Percentiles rank a stretch among this genome's conserved stretches.
These are phyloP conservation scores for Leptodactylus fuscus DNA, from an alignment of 2,113 vertebrate species.

Conservation along the genomic window DNA sequence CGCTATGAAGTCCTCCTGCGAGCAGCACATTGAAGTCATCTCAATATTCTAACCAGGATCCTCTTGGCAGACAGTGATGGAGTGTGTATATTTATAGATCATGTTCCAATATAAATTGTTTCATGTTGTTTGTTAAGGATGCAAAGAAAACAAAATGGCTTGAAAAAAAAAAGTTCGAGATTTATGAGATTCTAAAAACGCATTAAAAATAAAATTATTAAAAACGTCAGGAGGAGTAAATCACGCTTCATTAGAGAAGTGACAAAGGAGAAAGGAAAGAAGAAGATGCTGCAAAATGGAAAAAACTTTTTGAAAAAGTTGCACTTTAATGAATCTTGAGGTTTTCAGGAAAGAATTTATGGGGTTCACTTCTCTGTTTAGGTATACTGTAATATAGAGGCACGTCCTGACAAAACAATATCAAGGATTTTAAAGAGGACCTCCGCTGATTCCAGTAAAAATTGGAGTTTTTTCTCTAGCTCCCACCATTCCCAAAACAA, in stretches of 20 bases:
- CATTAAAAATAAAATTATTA: conserved; percentile 30
- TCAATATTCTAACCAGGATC: conserved; percentile 23
- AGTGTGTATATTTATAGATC: conserved; percentile 34
- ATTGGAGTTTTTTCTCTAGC: too few relatives aligned
- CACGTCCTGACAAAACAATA: too few relatives aligned
- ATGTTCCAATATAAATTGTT: conserved; percentile 37
- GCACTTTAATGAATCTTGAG: neutral
- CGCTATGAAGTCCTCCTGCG: conserved; percentile 29
- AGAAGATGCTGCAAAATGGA: neutral
- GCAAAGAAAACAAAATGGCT: conserved; percentile 29
- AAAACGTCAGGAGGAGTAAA: conserved; percentile 3
- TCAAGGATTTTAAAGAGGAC: too few relatives aligned
- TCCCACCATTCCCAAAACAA: too few relatives aligned
- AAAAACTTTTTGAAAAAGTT: conserved; percentile 1
- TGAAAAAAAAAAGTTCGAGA: neutral
- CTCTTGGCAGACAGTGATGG: conserved; percentile 40
- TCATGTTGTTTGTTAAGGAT: conserved; percentile 43
- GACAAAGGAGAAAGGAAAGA: neutral
- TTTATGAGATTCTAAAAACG: conserved; percentile 26
- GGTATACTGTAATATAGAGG: too few relatives aligned
- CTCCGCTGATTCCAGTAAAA: too few relatives aligned
- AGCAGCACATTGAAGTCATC: conserved; percentile 20
- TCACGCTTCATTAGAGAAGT: conserved; percentile 6
- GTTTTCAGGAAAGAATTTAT: neutral
- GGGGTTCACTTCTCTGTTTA: neutral